A percentile compares a stretch with the other conserved stretches of the same genome.
Conservation (phyloP, 1,140 invertebrate genomes). For the Papilio dardanus region DNA sequence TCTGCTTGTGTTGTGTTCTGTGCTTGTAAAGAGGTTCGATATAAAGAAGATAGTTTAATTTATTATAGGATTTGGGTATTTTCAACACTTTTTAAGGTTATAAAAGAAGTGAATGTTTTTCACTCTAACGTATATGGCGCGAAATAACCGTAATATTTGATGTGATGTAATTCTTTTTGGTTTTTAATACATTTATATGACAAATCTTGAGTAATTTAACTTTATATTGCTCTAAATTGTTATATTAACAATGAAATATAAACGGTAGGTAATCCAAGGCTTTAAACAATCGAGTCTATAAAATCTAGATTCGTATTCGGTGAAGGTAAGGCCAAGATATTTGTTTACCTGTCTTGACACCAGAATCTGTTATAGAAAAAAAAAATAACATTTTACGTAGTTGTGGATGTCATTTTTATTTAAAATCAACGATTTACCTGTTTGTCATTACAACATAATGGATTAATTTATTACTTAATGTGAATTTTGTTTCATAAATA, state of each 20-base stretch:
- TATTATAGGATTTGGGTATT: constrained; percentile 61
- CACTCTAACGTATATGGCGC: constrained; percentile 47
- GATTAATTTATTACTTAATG: background rate
- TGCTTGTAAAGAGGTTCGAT: constrained; percentile 58
- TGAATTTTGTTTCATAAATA: background rate
- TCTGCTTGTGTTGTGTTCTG: constrained; percentile 60
- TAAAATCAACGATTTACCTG: background rate
- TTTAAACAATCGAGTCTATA: constrained; percentile 9
- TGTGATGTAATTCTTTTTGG: constrained; percentile 62
- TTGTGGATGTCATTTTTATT: background rate
- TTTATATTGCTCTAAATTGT: background rate
- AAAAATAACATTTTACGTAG: background rate
- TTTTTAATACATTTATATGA: background rate
- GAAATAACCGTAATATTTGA: constrained; percentile 50
- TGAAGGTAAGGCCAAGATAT: constrained; percentile 33
- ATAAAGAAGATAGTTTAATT: constrained; percentile 39
- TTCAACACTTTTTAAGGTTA: constrained; percentile 60
- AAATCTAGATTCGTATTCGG: constrained; percentile 18
- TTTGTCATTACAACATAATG: background rate
- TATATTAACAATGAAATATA: background rate
- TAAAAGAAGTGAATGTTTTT: constrained; percentile 57
- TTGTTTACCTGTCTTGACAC: background rate
- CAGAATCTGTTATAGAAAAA: no score
- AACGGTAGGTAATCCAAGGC: constrained; percentile 9
- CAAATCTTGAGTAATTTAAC: background rate